Percentiles rank a stretch among this genome's conserved stretches.
These are phyloP conservation scores for Ophion slaviceki DNA, from an alignment of 2,888 invertebrate genomes.

Conservation along the genomic window DNA sequence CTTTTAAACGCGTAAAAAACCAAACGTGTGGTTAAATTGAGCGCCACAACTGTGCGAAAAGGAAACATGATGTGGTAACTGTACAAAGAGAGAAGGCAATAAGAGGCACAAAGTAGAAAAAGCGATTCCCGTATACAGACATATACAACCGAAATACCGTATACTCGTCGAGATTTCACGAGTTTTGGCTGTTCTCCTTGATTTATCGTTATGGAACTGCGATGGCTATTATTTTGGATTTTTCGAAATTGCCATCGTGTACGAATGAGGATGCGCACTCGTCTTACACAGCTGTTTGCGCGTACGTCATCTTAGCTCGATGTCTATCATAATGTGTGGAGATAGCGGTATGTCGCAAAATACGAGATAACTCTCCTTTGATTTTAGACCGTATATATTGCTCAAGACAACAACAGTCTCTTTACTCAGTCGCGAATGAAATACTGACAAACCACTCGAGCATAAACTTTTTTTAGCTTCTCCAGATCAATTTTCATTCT, in stretches of 20 bases:
- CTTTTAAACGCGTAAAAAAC: constrained; percentile 15
- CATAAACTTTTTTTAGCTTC: too few relatives aligned
- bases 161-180: neutral
- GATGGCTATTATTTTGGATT: neutral
- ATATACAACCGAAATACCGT: neutral
- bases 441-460: too few relatives aligned
- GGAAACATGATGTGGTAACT: constrained; percentile 36
- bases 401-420: too few relatives aligned
- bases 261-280: neutral
- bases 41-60: constrained; percentile 16
- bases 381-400: too few relatives aligned
- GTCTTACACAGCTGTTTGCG: too few relatives aligned
- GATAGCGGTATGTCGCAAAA: too few relatives aligned
- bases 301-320: too few relatives aligned
- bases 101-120: neutral
- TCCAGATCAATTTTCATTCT: neutral
- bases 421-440: too few relatives aligned
- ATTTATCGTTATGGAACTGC: neutral
- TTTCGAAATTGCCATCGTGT: neutral
- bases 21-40: constrained; percentile 47
- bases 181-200: neutral
- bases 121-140: neutral
- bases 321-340: too few relatives aligned
- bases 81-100: neutral
- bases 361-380: too few relatives aligned